Conservation (phyloP, 1,140 invertebrate genomes). For the Listronotus oregonensis region DNA sequence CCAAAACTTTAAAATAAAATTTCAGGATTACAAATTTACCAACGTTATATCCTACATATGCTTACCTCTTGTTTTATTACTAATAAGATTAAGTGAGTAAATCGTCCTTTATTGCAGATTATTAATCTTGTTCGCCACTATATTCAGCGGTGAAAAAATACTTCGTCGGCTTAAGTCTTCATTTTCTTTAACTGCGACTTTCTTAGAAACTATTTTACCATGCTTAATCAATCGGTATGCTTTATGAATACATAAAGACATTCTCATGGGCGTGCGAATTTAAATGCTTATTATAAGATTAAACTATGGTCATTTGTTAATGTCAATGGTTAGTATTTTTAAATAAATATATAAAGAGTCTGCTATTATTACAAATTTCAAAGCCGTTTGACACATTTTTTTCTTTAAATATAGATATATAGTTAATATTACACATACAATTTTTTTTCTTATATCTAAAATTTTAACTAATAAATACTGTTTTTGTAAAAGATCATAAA, state of each 20-base stretch:
- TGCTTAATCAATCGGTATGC: slow-evolving; percentile 22
- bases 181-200: slow-evolving; percentile 19
- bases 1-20: too few relatives aligned
- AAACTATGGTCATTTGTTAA: neutral
- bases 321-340: neutral
- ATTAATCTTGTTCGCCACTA: slow-evolving; percentile 24
- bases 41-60: neutral
- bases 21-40: too few relatives aligned
- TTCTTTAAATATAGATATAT: too few relatives aligned
- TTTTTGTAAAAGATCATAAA: too few relatives aligned
- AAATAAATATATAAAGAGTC: too few relatives aligned
- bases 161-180: slow-evolving; percentile 20
- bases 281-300: neutral
- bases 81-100: slow-evolving; percentile 17
- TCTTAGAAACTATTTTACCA: slow-evolving; percentile 22
- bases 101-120: slow-evolving; percentile 12
- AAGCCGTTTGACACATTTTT: too few relatives aligned
- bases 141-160: slow-evolving; percentile 10
- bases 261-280: neutral
- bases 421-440: too few relatives aligned
- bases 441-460: too few relatives aligned
- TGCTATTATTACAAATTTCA: too few relatives aligned
- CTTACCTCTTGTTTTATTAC: slow-evolving; percentile 3
- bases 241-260: slow-evolving; percentile 23
- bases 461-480: too few relatives aligned